Evolutionary conservation across 2,888 invertebrate species (phyloP).

Genomic region (Phanerotoma sp.): DNA sequence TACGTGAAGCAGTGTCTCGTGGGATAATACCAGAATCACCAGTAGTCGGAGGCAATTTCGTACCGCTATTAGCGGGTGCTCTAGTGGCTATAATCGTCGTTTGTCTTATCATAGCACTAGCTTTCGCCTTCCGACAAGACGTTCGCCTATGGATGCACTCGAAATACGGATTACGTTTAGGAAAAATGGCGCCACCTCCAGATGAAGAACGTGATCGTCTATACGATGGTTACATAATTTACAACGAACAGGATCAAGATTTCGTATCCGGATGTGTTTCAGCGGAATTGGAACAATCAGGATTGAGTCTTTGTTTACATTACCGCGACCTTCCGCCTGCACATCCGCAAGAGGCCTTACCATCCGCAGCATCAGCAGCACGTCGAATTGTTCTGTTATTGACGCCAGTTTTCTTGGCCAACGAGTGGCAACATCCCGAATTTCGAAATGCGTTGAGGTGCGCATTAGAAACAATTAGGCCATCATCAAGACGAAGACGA

Average conservation of each 20-base stretch:
- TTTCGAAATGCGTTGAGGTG: conserved; percentile 79
- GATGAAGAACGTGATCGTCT: conserved; percentile 63
- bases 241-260: conserved; percentile 78
- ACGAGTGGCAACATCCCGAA: conserved; percentile 82
- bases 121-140: conserved; percentile 75
- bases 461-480: conserved; percentile 66
- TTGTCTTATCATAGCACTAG: conserved; percentile 68
- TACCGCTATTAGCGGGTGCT: conserved; percentile 73
- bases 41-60: conserved; percentile 70
- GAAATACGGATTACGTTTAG: conserved; percentile 73
- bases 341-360: conserved; percentile 60
- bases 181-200: conserved; percentile 53
- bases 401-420: conserved; percentile 77
- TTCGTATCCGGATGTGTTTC: conserved; percentile 70
- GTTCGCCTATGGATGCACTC: conserved; percentile 79
- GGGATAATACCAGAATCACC: conserved; percentile 68
- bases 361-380: conserved; percentile 67
- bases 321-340: conserved; percentile 55
- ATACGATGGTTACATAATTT: conserved; percentile 84
- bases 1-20: conserved; percentile 68
- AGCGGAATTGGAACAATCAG: conserved; percentile 71
- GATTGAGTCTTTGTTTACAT: conserved; percentile 68
- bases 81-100: conserved; percentile 71
- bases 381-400: conserved; percentile 77
- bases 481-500: conserved; percentile 49